Evolutionary conservation across 2,113 vertebrate genomes (phyloP), one percentile per base, ranked within the genome.

Genomic region (Thryonomys swinderianus): DNA sequence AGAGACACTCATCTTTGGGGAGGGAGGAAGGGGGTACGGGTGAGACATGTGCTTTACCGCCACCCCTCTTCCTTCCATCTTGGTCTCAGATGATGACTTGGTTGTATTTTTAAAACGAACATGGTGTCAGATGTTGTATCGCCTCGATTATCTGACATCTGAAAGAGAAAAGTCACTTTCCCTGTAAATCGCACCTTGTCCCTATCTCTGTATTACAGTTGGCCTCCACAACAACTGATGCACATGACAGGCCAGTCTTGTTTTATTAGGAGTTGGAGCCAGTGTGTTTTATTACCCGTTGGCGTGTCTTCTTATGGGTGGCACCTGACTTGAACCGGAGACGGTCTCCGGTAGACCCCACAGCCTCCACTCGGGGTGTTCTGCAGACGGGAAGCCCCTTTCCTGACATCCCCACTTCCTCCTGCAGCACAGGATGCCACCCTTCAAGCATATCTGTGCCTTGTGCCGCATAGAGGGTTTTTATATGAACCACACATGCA

Each of bases 101-200:
- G 90, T 87, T 82, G 84, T 37, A 13, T 37, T 96, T 96, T 85
- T 45, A 23, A 84, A 85, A 87, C 91, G 45, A 93, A 85, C 89
- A 9, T 2, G 27, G 17, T 40, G 42, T 64, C 69, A 83, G 87
- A 57, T 0, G 17, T 57, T 91, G 13, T 67, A 64, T 90, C 83
- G 48, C 64, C 9, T 76, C 57, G 88, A 88, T 57, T 18, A 34
- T 93, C 92, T 95, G 78, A 91, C 88, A 76, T 82, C 90, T 34
- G 20, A 85, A 74, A 3, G 76, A 86, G 67, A 67, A 12, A 95
- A 82, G 40, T 73, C 34, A 0, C 34, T 61, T 78, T 92, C 40
- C 67, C 87, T 79, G 32, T 79, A 86, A 80, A 82, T 76, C 14
- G 51, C 67, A 64, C n/a, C 3, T 79, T 27, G 76, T 73, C 57